phyloP scores from a whole-genome alignment of 2,113 vertebrate species.

The Notothenia coriiceps region DNA sequence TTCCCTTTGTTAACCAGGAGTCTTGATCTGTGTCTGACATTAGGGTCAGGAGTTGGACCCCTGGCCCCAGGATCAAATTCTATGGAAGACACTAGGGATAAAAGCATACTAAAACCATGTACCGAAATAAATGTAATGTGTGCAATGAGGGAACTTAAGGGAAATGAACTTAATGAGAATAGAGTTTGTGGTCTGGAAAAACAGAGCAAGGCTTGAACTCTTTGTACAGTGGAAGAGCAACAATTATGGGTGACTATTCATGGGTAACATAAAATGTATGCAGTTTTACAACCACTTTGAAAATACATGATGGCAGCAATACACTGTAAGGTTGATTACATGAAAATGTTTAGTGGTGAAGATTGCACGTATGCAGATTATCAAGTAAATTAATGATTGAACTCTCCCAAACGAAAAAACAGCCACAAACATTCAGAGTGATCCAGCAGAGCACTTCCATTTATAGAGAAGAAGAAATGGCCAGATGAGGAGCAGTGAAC shows the following conservation, averaged over 20 bases:
- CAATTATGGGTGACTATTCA: too few relatives aligned
- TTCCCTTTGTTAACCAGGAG: background rate
- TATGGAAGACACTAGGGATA: too few relatives aligned
- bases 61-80: too few relatives aligned
- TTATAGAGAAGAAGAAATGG: background rate
- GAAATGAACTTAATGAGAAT: too few relatives aligned
- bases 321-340: background rate
- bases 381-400: background rate
- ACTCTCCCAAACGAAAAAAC: slow-evolving; percentile 49
- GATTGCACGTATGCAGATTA: background rate
- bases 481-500: background rate
- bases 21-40: background rate
- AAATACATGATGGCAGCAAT: slow-evolving; percentile 23
- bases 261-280: background rate
- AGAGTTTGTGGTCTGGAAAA: too few relatives aligned
- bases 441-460: background rate
- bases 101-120: too few relatives aligned
- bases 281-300: background rate
- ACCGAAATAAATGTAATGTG: too few relatives aligned
- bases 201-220: too few relatives aligned
- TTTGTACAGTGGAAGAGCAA: too few relatives aligned
- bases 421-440: slow-evolving; percentile 76
- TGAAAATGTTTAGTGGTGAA: background rate
- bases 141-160: too few relatives aligned
- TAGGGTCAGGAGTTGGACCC: background rate